These are phyloP conservation scores for Scytalopus superciliaris DNA, from an alignment of 2,113 vertebrate species.

Conservation along the genomic window DNA sequence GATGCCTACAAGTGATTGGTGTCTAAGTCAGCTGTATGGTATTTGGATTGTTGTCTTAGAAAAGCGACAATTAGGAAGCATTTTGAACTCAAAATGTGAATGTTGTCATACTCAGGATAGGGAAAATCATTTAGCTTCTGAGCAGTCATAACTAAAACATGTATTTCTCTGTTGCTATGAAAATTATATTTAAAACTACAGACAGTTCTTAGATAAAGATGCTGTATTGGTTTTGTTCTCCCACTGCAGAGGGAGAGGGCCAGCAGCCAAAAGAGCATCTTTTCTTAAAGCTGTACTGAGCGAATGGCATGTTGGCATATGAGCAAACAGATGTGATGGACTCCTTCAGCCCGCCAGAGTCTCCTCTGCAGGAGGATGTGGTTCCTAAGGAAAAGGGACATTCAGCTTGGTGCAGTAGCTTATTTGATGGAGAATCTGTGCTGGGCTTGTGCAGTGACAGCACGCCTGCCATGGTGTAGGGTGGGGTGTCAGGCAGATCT, in stretches of 20 bases:
- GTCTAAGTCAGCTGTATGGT: not conserved
- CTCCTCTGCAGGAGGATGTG: not conserved
- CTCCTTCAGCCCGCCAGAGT: not conserved
- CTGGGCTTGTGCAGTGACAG: not conserved
- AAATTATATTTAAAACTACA: not conserved
- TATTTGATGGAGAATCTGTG: not conserved
- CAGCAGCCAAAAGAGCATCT: constrained; percentile 25
- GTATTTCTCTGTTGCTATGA: not conserved
- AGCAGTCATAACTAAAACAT: not conserved
- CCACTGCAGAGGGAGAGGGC: not conserved
- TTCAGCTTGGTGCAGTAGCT: not conserved
- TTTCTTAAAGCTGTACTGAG: not conserved
- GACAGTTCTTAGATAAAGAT: not conserved
- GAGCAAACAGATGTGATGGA: not conserved
- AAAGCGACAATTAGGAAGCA: not conserved
- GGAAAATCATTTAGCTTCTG: not conserved
- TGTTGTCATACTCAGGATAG: not conserved
- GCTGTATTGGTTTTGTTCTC: constrained; percentile 6
- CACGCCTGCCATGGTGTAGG: not conserved
- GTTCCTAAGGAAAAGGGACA: not conserved
- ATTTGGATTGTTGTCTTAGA: not conserved
- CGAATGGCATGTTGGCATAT: not conserved
- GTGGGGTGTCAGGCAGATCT: not conserved
- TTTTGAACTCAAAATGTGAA: not conserved
- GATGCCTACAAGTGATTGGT: not conserved